These are phyloP conservation scores for Dusona sp. DNA, from an alignment of 2,888 invertebrate genomes.

Conservation along the genomic window DNA sequence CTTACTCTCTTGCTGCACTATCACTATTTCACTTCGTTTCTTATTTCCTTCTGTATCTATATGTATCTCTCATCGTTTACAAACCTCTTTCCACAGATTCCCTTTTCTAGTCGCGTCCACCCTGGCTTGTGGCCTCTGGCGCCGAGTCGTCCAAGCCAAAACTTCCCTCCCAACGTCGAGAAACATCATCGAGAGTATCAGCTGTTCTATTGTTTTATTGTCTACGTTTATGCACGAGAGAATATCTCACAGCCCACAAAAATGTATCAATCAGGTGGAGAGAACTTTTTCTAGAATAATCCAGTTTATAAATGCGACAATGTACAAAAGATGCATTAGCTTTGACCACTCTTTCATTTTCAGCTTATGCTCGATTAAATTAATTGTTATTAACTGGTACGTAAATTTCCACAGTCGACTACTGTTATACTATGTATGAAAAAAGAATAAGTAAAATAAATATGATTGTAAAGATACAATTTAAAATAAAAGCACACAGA, in stretches of 20 bases:
- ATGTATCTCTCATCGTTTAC: conserved; percentile 22
- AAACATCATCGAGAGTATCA: conserved; percentile 51
- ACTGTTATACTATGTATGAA: too few relatives aligned
- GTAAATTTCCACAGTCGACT: too few relatives aligned
- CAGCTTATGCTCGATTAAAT: too few relatives aligned
- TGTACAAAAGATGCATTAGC: conserved; percentile 32
- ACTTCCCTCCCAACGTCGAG: conserved; percentile 49
- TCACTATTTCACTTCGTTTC: conserved; percentile 46
- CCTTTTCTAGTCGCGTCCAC: conserved; percentile 34
- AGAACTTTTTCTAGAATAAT: conserved; percentile 24
- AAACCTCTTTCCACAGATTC: conserved; percentile 29
- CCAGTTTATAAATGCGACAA: conserved; percentile 11
- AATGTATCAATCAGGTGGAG: conserved; percentile 36
- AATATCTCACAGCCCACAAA: neutral
- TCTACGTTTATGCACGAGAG: neutral
- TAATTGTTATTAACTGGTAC: too few relatives aligned
- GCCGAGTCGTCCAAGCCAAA: conserved; percentile 65
- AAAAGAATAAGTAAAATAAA: too few relatives aligned
- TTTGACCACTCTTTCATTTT: too few relatives aligned
- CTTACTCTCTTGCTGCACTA: neutral
- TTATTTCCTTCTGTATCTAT: conserved; percentile 11
- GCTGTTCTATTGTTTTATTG: neutral
- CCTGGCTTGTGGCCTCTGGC: conserved; percentile 47
- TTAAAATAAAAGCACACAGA: too few relatives aligned
- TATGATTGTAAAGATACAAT: neutral